Conservation (phyloP, 2,888 invertebrate genomes). For the Polylopha cassiicola region DNA sequence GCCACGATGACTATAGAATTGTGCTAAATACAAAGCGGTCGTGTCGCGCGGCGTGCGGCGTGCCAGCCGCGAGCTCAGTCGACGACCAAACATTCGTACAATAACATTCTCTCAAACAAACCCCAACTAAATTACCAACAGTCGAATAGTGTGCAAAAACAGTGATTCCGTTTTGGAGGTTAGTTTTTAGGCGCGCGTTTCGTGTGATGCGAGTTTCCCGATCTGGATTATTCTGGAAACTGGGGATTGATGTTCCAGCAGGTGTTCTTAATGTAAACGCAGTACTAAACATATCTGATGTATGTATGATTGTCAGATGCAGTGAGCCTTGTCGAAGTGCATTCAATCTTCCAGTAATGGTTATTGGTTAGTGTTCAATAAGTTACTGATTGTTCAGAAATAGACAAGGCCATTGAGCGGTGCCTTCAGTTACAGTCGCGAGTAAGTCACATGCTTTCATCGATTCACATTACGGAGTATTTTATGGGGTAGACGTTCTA, state of each 20-base stretch:
- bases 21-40: constrained; percentile 54
- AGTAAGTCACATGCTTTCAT: constrained; percentile 15
- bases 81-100: constrained; percentile 51
- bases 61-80: constrained; percentile 59
- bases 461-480: constrained; percentile 12
- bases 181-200: constrained; percentile 30
- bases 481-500: no score
- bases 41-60: constrained; percentile 38
- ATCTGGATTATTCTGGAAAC: constrained; percentile 33
- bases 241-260: constrained; percentile 28
- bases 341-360: no score
- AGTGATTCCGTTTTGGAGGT: constrained; percentile 24
- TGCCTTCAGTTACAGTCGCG: constrained; percentile 11
- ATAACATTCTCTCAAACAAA: constrained; percentile 45
- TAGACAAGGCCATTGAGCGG: constrained; percentile 12
- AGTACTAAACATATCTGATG: constrained; percentile 9
- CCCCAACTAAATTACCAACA: constrained; percentile 26
- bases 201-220: constrained; percentile 29
- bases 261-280: constrained; percentile 22
- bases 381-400: constrained; percentile 2
- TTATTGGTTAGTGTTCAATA: neutral
- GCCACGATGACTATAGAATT: constrained; percentile 31
- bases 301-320: constrained; percentile 10
- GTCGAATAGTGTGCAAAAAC: constrained; percentile 28
- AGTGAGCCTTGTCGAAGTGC: constrained; percentile 2